Conservation (phyloP, 2,888 invertebrate genomes). For the Quadriops clusia region DNA sequence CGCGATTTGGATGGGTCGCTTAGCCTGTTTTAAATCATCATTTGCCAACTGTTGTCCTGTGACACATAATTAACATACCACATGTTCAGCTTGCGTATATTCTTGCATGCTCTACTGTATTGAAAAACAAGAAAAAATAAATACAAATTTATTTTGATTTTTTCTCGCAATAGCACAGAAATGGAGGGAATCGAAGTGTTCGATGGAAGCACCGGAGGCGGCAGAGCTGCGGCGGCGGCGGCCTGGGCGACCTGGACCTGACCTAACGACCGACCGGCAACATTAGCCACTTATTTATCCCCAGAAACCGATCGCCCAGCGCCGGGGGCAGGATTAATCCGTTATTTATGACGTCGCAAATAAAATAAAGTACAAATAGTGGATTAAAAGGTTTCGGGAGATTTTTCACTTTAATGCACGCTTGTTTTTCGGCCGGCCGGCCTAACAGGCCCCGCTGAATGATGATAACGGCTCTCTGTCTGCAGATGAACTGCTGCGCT, state of each 20-base stretch:
- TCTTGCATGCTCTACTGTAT: too few relatives aligned
- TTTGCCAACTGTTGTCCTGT: too few relatives aligned
- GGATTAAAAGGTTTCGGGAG: slow-evolving; percentile 17
- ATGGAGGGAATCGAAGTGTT: too few relatives aligned
- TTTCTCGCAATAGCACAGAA: too few relatives aligned
- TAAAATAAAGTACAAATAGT: slow-evolving; percentile 19
- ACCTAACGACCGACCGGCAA: slow-evolving; percentile 19
- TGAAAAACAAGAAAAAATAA: too few relatives aligned
- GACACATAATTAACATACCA: too few relatives aligned
- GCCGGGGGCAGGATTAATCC: slow-evolving; percentile 19
- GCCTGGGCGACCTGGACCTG: slow-evolving; percentile 18
- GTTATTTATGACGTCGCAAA: slow-evolving; percentile 20
- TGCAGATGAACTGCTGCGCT: slow-evolving; percentile 12
- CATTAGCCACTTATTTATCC: slow-evolving; percentile 23
- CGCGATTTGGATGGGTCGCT: too few relatives aligned
- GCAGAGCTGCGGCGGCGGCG: too few relatives aligned
- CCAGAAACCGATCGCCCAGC: slow-evolving; percentile 20
- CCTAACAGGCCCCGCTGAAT: slow-evolving; percentile 22
- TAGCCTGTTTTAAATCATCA: too few relatives aligned
- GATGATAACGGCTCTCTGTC: slow-evolving; percentile 20
- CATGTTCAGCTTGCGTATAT: too few relatives aligned
- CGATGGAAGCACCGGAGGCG: too few relatives aligned
- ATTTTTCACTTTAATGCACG: slow-evolving; percentile 13
- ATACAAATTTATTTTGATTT: too few relatives aligned
- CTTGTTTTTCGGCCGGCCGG: slow-evolving; percentile 17